Conservation (phyloP, 1,140 invertebrate genomes). For the Carposina sasakii region DNA sequence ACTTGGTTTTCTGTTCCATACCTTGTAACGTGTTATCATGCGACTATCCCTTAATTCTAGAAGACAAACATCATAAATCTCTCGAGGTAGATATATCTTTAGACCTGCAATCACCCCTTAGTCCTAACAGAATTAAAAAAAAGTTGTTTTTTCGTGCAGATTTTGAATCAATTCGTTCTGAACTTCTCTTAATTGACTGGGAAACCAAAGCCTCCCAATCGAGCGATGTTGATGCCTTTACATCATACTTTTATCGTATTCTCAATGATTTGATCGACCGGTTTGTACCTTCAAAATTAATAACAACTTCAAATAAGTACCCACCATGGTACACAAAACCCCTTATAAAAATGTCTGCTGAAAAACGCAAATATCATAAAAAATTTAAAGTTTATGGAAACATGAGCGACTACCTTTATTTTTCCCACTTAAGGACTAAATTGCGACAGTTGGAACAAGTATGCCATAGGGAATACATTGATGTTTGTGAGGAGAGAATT, state of each 20-base stretch:
- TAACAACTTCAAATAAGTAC: not conserved
- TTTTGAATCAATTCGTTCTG: slow-evolving; percentile 2
- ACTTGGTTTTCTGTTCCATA: slow-evolving; percentile 6
- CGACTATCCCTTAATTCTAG: not conserved
- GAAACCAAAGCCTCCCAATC: too few species aligned
- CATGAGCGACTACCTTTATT: not conserved
- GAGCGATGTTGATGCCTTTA: too few species aligned
- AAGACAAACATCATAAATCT: slow-evolving; percentile 10
- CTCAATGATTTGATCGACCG: too few species aligned
- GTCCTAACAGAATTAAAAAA: slow-evolving; percentile 2
- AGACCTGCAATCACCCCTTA: not conserved
- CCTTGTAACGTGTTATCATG: not conserved
- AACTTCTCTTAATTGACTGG: slow-evolving; percentile 6
- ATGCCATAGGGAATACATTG: not conserved
- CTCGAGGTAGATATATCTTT: not conserved
- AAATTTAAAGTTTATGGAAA: not conserved
- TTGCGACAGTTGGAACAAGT: not conserved
- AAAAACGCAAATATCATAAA: not conserved
- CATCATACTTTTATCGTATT: too few species aligned
- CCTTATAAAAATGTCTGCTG: not conserved
- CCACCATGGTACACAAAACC: not conserved
- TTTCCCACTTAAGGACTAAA: not conserved
- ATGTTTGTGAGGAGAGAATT: not conserved
- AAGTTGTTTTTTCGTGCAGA: slow-evolving; percentile 5
- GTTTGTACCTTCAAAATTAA: not conserved